These are phyloP conservation scores for Zosterops pallidus DNA, from an alignment of 2,113 vertebrate genomes.

Conservation along the genomic window DNA sequence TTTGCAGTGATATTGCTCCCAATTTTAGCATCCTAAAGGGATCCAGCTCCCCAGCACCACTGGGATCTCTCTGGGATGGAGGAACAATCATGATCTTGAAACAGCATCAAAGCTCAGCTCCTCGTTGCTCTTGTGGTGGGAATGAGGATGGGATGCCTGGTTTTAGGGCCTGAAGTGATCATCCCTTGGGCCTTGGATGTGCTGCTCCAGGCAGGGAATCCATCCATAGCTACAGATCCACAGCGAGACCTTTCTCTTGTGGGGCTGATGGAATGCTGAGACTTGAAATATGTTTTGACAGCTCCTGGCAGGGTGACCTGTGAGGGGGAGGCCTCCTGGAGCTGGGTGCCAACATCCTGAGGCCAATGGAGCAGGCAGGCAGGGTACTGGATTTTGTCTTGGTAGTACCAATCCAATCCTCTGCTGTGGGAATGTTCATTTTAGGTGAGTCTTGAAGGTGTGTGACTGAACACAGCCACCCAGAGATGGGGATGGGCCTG, in stretches of 20 bases:
- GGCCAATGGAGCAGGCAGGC: neutral
- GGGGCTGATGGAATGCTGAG: neutral
- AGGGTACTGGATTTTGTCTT: neutral
- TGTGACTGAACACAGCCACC: neutral
- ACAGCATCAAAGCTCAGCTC: neutral
- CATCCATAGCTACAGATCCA: neutral
- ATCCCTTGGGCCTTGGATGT: neutral
- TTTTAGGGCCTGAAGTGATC: neutral
- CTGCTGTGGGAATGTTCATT: neutral
- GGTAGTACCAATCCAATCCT: accelerated
- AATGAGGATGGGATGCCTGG: neutral
- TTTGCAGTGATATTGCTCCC: neutral
- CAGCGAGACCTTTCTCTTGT: neutral
- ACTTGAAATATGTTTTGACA: neutral
- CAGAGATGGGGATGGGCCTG: neutral
- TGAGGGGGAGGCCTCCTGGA: neutral
- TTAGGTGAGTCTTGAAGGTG: neutral
- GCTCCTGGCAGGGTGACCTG: neutral
- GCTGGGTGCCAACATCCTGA: neutral
- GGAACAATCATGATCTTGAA: neutral
- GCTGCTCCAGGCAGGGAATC: neutral
- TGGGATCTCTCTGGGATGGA: neutral
- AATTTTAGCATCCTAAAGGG: neutral
- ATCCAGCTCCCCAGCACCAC: neutral
- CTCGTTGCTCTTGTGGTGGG: neutral